Evolutionary conservation across 2,113 vertebrate species (phyloP), one percentile per base, ranked within the genome.

Genomic region (Myrmecophaga tridactyla): DNA sequence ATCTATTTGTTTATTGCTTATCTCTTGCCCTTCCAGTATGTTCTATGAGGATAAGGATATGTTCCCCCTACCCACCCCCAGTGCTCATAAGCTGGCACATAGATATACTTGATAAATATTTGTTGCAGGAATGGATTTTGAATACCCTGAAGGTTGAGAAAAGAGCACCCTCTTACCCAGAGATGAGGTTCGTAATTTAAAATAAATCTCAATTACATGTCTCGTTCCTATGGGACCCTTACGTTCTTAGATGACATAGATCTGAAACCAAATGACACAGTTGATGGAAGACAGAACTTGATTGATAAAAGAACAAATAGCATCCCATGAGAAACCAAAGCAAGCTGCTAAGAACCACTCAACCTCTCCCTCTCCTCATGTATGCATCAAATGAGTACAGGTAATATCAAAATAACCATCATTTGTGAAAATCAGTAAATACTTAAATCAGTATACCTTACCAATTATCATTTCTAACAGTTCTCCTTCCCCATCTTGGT

Each of bases 391-490:
- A 20, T 87, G 69, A 58, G 41, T 80, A 53, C 48, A 63, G 5
- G 20, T 90, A 72, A 43, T 48, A 94, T 41, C 29, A 81, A 86
- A 91, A 67, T 72, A 89, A 96, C 73, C 31, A 92, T 36, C 67
- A 89, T 56, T 92, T 69, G 53, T 84, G 80, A 15, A 75, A 81
- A 78, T 86, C 51, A 89, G 62, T 53, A 56, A 86, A 84, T 84
- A 95, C 69, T 95, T 94, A 78, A 84, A 93, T 87, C 34, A n/a
- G 29, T 43, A 23, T n/a, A 80, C 17, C n/a, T 81, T 92, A 65
- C 39, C 76, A 85, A 34, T 88, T 87, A 41, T 23, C n/a, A 53
- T 48, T 73, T 82, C 48, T 90, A 36, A 75, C 81, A 86, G 27
- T 76, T 90, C 29, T 83, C 58, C 10, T 90, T 91, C 69, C 15